Evolutionary conservation across 2,113 vertebrate species (phyloP), one percentile per base, ranked within the genome.

Genomic region (Mastomys coucha): DNA sequence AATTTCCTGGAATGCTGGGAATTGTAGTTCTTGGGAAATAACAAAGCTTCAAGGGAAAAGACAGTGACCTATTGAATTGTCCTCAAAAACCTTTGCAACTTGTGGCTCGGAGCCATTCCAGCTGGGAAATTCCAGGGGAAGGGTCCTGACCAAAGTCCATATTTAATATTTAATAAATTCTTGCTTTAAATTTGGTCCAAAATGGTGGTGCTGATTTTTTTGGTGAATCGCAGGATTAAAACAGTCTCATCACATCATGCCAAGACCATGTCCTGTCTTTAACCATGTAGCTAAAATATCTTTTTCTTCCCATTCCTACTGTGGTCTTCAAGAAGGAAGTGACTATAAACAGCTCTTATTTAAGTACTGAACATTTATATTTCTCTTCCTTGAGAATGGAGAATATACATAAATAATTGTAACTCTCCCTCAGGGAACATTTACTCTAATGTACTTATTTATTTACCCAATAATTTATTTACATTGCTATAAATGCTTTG

Each of bases 291-390:
- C 63, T 80, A 17, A 73, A 8, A 19, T 14, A 28, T 13, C 49
- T 60, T 72, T 89, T 69, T 45, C 19, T 31, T 31, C 22, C 5
- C 39, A 36, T 75, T 39, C 58, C 60, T 56, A 49, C 7, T 53
- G 7, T 58, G 56, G 36, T 88, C 17, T 85, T 88, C 91, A 63
- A 76, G 82, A 93, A 88, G 39, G 3, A 88, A 96, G 63, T 95
- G 22, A 26, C 12, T 36, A 58, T 22, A 22, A 92, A 12, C 11
- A 81, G 42, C 45, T 82, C 53, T 84, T 31, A 78, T 7, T n/a
- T 87, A 91, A 78, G n/a, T 33, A 77, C 51, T 53, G 10, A 28
- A 39, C 26, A 87, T 86, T 94, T 69, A 87, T 58, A 16, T n/a
- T 84, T 94, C 42, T 31, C 36, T 33, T 91, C 72, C 24, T 65